Evolutionary conservation across 2,113 vertebrate genomes (phyloP), one percentile per base, ranked within the genome.

Genomic region (Noturus placidus): DNA sequence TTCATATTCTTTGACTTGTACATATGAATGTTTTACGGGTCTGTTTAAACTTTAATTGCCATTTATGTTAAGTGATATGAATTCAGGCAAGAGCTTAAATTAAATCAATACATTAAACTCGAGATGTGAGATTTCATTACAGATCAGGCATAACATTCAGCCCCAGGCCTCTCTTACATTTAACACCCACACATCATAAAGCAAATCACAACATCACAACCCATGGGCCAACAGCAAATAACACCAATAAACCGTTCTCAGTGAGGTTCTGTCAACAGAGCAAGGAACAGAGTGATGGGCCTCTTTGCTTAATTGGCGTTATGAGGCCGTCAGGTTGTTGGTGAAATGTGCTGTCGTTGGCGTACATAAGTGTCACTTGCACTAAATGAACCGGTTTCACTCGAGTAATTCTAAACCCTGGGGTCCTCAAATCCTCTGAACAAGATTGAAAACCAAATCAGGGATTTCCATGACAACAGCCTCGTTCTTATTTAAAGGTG

Each of bases 401-500:
- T 70, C 14, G 30, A 70, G 52, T 35, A 86, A 82, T 86, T 65
- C 46, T 9, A 86, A 86, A 86, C 79, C 84, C 78, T 35, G 54
- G 46, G 69, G 81, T n/a, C 74, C 27, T 56, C 54, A 11, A 63
- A 22, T 52, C 27, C 76, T 67, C 70, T 84, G 38, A 84, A 79
- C 76, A 84, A 61, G 27, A 65, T 30, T 50, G 50, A 84, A 82
- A 84, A 54, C 81, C 50, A 30, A 35, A 84, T 74, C 67, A 72
- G 61, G 5, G 27, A 77, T 91, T 84, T 84, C 90, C 87, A 91
- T 91, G 90, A 87, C 83, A 90, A 90, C 87, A 42, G 67, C 54
- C 74, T 69, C 22, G 74, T 72, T 52, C 46, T 76, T 25, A 65
- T 74, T 84, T 50, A 77, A 78, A 76, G n/a, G 52, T 50, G n/a